Evolutionary conservation across 2,797 vertebrate genomes (phyloP).

Genomic region (Staurois parvus): DNA sequence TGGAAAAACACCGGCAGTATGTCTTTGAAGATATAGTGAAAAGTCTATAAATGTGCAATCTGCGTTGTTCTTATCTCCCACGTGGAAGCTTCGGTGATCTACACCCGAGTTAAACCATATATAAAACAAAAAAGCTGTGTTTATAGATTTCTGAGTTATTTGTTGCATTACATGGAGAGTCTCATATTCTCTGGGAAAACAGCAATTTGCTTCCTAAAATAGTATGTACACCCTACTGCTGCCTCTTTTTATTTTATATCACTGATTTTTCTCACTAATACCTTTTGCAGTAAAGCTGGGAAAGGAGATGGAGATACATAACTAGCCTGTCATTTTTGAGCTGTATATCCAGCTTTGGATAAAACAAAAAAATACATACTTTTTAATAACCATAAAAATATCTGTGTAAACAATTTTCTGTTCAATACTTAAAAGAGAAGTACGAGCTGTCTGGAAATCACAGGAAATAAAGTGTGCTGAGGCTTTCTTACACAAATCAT

Average conservation of each 20-base stretch:
- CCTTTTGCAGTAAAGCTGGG: conserved; percentile 39
- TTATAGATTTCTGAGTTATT: conserved; percentile 53
- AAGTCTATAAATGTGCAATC: conserved; percentile 15
- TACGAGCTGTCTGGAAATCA: neutral
- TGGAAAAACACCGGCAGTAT: conserved; percentile 9
- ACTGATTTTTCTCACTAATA: conserved; percentile 44
- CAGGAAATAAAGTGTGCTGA: neutral
- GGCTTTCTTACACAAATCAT: neutral
- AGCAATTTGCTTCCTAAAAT: conserved; percentile 27
- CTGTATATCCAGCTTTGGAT: conserved; percentile 17
- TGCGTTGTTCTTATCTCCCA: neutral
- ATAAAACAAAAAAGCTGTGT: conserved; percentile 38
- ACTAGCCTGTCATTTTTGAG: conserved; percentile 26
- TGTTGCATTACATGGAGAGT: conserved; percentile 18
- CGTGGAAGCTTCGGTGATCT: conserved; percentile 30
- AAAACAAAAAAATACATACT: conserved; percentile 10
- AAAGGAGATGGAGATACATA: conserved; percentile 22
- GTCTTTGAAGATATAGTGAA: conserved; percentile 15
- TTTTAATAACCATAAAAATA: conserved; percentile 32
- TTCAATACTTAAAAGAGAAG: neutral
- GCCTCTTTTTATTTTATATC: conserved; percentile 46
- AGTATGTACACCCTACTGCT: conserved; percentile 18
- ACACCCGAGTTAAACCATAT: conserved; percentile 31
- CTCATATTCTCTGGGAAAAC: conserved; percentile 34
- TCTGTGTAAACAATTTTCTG: neutral